Percentiles rank a stretch among this genome's conserved stretches.
These are phyloP conservation scores for Archivesica marissinica DNA, from an alignment of 1,140 invertebrate species.

Conservation along the genomic window DNA sequence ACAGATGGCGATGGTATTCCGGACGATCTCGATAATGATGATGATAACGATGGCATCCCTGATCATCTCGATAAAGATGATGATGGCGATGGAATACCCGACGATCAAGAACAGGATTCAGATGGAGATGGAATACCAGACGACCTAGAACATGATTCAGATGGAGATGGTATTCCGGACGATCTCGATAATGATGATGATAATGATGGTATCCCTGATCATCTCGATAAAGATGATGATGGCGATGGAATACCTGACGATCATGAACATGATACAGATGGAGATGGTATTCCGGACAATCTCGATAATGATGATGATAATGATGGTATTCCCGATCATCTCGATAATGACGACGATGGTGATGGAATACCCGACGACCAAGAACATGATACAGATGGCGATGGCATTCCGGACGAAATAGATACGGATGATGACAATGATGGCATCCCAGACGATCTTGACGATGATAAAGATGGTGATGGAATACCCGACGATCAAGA, in stretches of 20 bases:
- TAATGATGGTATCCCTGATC: conserved; percentile 75
- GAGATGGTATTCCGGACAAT: conserved; percentile 78
- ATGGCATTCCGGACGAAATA: conserved; percentile 75
- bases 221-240: conserved; percentile 74
- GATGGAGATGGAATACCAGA: conserved; percentile 81
- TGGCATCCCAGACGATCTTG: conserved; percentile 75
- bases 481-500: conserved; percentile 71
- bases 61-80: conserved; percentile 68
- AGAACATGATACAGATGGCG: conserved; percentile 76
- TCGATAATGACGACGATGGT: conserved; percentile 75
- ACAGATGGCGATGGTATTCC: conserved; percentile 54
- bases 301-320: conserved; percentile 73
- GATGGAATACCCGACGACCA: conserved; percentile 78
- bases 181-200: conserved; percentile 74
- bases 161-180: conserved; percentile 66
- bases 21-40: conserved; percentile 68
- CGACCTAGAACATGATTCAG: conserved; percentile 66
- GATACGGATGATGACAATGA: conserved; percentile 72
- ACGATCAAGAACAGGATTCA: conserved; percentile 63
- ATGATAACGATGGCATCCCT: conserved; percentile 70
- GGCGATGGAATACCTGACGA: conserved; percentile 78
- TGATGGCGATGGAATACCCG: conserved; percentile 72
- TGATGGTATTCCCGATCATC: conserved; percentile 78
- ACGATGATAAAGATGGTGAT: conserved; percentile 69
- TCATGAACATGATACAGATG: conserved; percentile 76